phyloP scores from a whole-genome alignment of 2,888 invertebrate species.

The Phyllotreta striolata region DNA sequence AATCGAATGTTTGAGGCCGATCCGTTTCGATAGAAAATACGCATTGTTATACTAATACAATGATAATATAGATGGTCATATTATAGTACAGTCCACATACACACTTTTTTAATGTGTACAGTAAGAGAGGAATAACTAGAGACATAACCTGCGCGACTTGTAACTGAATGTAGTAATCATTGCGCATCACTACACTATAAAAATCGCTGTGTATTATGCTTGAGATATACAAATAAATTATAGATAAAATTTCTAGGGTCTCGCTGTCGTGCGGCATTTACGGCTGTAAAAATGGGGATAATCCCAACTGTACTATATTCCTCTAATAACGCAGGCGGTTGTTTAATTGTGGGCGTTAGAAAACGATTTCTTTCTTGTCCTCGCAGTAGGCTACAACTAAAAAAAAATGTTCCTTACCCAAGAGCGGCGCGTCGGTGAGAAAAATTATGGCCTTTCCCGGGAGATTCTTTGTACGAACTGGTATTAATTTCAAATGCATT shows the following conservation, averaged over 20 bases:
- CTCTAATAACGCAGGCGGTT: constrained; percentile 13
- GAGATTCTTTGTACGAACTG: constrained; percentile 8
- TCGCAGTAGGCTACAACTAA: constrained; percentile 15
- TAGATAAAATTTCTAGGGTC: no score
- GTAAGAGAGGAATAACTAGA: no score
- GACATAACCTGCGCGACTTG: no score
- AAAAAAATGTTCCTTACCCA: constrained; percentile 17
- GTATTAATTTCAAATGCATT: constrained; percentile 22
- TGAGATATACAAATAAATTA: no score
- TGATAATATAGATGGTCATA: background rate
- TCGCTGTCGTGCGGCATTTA: no score
- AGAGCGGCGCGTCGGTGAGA: constrained; percentile 7
- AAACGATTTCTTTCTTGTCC: constrained; percentile 14
- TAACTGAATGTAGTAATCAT: no score
- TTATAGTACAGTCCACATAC: no score
- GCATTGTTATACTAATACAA: background rate
- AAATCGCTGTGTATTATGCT: no score
- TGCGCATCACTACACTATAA: no score
- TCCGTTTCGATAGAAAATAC: constrained; percentile 1
- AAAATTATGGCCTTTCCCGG: constrained; percentile 10
- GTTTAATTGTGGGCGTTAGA: constrained; percentile 21
- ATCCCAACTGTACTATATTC: background rate
- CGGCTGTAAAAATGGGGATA: no score
- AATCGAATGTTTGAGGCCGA: constrained; percentile 5
- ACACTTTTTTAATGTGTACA: no score